Base-by-base conservation (phyloP, 2,888 invertebrate genomes). In the Omphaloscelis lunosa region DNA sequence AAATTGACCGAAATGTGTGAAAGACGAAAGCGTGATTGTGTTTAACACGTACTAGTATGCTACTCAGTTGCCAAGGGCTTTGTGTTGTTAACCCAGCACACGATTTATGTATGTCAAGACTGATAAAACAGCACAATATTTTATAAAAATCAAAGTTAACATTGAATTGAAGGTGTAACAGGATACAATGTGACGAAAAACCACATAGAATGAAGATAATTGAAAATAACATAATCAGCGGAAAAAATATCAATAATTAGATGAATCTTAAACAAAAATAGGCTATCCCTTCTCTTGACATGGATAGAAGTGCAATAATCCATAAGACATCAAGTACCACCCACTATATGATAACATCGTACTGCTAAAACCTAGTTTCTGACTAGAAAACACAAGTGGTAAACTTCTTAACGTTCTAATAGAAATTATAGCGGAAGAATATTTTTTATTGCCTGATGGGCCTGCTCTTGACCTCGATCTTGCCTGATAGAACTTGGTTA, bases 121-220 rank as follows among this genome's bases (percentile, higher is more conserved):
- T 77, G 83, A 83, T 84, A 85, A 88, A 69, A 69, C 61, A 66
- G 56, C 63, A 48, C 66, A 82, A 77, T 75, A 77, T 70, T 78
- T 84, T 78, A 85, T 81, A 66, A 79, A 63, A 75, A 82, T 77
- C 75, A 45, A 79, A 74, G 62, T 76, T 86, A 75, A 74, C 67
- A 84, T 83, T 88, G 81, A 73, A 82, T 82, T 72, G 84, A 83
- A 85, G 86, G 79, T 80, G 79, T 79, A 69, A 62, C 68, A 83
- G 77, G 56, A 77, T 75, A 39, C 39, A 66, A 53, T 65, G 51
- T 9, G 27, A 79, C 17, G 8, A 45, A 58, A 45, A 39, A 3
- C 15, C n/a, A 34, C 39, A 34, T 63, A 68, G 17, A 65, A 34
- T 9, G 3, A 59, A 20, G 12, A 29, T 58, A 59, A 61, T 45